Percentiles rank a stretch among this genome's conserved stretches.
These are phyloP conservation scores for Meiosimyza decipiens DNA, from an alignment of 2,888 invertebrate species.

Conservation along the genomic window DNA sequence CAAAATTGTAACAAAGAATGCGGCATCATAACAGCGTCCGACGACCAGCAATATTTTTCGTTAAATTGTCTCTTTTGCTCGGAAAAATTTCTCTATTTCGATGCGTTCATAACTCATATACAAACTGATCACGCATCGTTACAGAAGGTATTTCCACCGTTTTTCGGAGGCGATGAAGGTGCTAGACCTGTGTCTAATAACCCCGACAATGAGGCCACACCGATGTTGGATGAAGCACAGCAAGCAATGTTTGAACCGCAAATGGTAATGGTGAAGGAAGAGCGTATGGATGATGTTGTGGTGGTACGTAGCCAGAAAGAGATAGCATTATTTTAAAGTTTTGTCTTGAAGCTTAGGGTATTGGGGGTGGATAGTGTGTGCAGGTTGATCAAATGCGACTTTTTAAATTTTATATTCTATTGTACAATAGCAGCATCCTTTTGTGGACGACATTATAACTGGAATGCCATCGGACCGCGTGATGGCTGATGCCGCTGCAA, in stretches of 20 bases:
- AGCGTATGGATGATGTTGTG: conserved; percentile 43
- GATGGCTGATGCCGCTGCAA: conserved; percentile 39
- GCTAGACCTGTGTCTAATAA: conserved; percentile 16
- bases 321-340: neutral
- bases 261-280: conserved; percentile 56
- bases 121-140: conserved; percentile 54
- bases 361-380: neutral
- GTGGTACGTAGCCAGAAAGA: conserved; percentile 26
- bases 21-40: conserved; percentile 60
- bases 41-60: conserved; percentile 61
- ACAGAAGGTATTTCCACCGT: conserved; percentile 31
- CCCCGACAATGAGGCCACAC: conserved; percentile 37
- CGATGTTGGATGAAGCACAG: conserved; percentile 48
- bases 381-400: too few relatives aligned
- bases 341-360: neutral
- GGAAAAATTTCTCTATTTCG: conserved; percentile 62
- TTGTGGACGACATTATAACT: conserved; percentile 28
- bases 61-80: conserved; percentile 55
- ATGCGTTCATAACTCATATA: conserved; percentile 61
- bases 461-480: conserved; percentile 41
- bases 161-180: neutral
- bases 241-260: conserved; percentile 56
- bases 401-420: too few relatives aligned
- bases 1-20: conserved; percentile 60
- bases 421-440: neutral